Conservation (phyloP, 2,888 invertebrate genomes). For the Habrosyne pyritoides region DNA sequence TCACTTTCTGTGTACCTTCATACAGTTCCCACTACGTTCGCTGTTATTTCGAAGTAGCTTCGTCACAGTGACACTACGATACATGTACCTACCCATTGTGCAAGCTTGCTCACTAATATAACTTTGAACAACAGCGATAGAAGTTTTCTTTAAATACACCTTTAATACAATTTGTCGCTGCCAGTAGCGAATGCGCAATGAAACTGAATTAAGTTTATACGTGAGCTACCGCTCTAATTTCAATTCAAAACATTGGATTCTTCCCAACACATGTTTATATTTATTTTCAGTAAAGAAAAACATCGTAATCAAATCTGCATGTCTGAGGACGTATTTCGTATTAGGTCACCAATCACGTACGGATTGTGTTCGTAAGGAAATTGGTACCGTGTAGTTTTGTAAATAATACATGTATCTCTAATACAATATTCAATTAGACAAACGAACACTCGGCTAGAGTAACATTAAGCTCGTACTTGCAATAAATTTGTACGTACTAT, state of each 20-base stretch:
- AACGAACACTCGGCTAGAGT: conserved; percentile 34
- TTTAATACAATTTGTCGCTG: conserved; percentile 12
- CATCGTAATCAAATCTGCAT: conserved; percentile 36
- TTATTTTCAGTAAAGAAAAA: conserved; percentile 42
- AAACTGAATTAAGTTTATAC: conserved; percentile 40
- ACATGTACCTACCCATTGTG: conserved; percentile 7
- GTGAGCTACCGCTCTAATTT: conserved; percentile 35
- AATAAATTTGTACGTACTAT: conserved; percentile 46
- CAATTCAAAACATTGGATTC: conserved; percentile 38
- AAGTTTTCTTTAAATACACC: conserved; percentile 15
- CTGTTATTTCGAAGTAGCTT: background rate
- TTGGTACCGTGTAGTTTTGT: conserved; percentile 16
- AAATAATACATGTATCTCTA: conserved; percentile 24
- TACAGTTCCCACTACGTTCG: background rate
- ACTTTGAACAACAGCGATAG: background rate
- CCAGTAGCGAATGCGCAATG: conserved; percentile 10
- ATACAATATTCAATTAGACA: conserved; percentile 45
- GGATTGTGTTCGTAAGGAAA: background rate
- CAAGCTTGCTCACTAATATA: background rate
- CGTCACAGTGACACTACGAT: conserved; percentile 4
- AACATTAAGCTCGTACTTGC: conserved; percentile 41
- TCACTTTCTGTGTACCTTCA: conserved; percentile 31
- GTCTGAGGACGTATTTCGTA: conserved; percentile 1
- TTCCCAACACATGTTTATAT: conserved; percentile 37
- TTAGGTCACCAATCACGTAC: background rate